Evolutionary conservation across 2,113 vertebrate species (phyloP).

Genomic region (Meleagris gallopavo): DNA sequence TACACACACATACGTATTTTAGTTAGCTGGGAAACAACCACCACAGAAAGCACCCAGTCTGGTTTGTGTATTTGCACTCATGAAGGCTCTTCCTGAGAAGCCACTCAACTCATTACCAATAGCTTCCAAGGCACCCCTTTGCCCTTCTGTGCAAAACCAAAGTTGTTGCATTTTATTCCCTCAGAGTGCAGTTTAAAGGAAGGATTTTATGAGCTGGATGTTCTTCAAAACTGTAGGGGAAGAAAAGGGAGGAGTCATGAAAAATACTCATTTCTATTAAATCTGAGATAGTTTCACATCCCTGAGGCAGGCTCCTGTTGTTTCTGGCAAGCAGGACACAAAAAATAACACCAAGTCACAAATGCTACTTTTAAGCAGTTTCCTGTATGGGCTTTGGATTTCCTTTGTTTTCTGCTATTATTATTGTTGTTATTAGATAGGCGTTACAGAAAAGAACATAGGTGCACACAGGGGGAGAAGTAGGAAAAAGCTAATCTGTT

Average conservation of each 20-base stretch:
- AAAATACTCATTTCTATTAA: conserved; percentile 68
- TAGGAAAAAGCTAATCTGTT: conserved; percentile 74
- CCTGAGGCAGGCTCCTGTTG: conserved; percentile 61
- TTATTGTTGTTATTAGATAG: conserved; percentile 59
- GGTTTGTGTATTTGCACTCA: background rate
- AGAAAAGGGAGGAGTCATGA: conserved; percentile 22
- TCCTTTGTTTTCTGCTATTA: conserved; percentile 52
- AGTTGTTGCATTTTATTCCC: background rate
- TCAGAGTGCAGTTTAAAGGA: background rate
- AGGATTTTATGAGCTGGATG: background rate
- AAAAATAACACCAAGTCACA: conserved; percentile 69
- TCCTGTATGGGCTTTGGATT: conserved; percentile 67
- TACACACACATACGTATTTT: background rate
- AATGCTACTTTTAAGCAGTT: conserved; percentile 47
- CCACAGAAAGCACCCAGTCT: background rate
- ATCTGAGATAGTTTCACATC: conserved; percentile 55
- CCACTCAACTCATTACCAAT: background rate
- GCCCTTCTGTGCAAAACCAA: background rate
- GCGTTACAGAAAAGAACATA: conserved; percentile 48
- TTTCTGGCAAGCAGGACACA: conserved; percentile 60
- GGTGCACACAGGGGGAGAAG: background rate
- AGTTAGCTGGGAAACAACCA: background rate
- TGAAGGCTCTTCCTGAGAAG: background rate
- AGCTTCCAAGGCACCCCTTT: background rate
- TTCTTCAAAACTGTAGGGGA: background rate